phyloP scores from a whole-genome alignment of 2,888 invertebrate species.

The Lutraria lutraria region DNA sequence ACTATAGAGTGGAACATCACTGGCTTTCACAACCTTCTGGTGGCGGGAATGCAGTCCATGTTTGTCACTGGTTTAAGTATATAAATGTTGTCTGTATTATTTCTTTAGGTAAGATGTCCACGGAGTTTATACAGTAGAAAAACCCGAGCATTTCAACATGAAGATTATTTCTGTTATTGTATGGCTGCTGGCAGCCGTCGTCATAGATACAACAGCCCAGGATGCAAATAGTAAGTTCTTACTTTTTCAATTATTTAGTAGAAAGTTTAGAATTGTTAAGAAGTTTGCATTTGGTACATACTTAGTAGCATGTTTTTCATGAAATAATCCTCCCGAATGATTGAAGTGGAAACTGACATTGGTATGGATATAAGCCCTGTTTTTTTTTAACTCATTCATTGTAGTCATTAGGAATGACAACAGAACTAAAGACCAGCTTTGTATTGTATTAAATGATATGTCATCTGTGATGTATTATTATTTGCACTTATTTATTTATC shows the following conservation, averaged over 20 bases:
- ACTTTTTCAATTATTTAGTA: conserved; percentile 32
- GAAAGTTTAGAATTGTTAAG: conserved; percentile 17
- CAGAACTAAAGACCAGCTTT: not conserved
- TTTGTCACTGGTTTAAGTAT: conserved; percentile 54
- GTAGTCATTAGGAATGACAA: not conserved
- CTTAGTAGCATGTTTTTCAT: not conserved
- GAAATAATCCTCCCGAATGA: not conserved
- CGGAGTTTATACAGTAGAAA: conserved; percentile 64
- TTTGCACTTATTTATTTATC: too few species aligned
- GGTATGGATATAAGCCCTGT: not conserved
- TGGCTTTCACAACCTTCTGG: conserved; percentile 23
- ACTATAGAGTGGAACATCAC: conserved; percentile 16
- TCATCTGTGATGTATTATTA: not conserved
- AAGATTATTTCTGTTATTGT: conserved; percentile 44
- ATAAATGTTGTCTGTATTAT: conserved; percentile 58
- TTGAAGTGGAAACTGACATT: not conserved
- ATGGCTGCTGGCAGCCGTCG: conserved; percentile 62
- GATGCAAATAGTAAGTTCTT: conserved; percentile 57
- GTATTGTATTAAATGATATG: not conserved
- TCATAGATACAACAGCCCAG: conserved; percentile 39
- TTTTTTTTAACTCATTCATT: not conserved
- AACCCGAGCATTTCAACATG: conserved; percentile 48
- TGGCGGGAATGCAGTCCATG: conserved; percentile 27
- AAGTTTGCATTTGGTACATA: conserved; percentile 65
- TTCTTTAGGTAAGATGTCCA: conserved; percentile 71